Evolutionary conservation across 2,888 invertebrate genomes (phyloP), one percentile per base, ranked within the genome.

Genomic region (Phyllotreta striolata): DNA sequence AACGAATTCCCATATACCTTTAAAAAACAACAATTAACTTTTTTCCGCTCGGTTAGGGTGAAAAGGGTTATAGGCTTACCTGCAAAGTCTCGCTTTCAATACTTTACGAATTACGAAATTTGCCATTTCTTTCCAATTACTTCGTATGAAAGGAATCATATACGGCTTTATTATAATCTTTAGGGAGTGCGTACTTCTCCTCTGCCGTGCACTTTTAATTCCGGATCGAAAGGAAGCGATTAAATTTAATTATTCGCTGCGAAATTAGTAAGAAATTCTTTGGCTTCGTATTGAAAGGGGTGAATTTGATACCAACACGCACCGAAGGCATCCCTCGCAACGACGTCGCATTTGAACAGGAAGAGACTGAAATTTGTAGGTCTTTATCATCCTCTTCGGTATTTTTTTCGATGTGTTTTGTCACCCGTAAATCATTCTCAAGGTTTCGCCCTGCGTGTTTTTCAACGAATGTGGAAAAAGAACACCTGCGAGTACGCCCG

Each of bases 261-360:
- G 61, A 60, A 63, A 66, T 66, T 66, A 63, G 66, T 59, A 56
- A 63, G 55, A 63, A 66, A 66, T 66, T 63, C 62, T 39, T 44
- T 56, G 66, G 66, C 56, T 66, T 66, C 66, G 35, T 61, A 57
- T 52, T 58, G 46, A 55, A 55, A 60, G 57, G 66, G 66, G 66
- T 60, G 66, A 66, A 66, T 54, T 54, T 35, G 66, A 66, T 60
- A 66, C 66, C 66, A 46, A 37, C 44, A 58, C 40, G 44, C n/a
- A 41, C n/a, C 35, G 46, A 47, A 49, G 55, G 55, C 40, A 60
- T 56, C 52, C 55, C 41, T 12, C 35, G n/a, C n/a, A 55, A 8
- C 47, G 39, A 13, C 39, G 24, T 24, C 39, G 24, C 8, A 37
- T 3, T 10, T 38, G 37, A 46, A 54, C 58, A 55, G 58, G 58